phyloP scores from a whole-genome alignment of 2,888 invertebrate species.

The Ceriagrion tenellum region DNA sequence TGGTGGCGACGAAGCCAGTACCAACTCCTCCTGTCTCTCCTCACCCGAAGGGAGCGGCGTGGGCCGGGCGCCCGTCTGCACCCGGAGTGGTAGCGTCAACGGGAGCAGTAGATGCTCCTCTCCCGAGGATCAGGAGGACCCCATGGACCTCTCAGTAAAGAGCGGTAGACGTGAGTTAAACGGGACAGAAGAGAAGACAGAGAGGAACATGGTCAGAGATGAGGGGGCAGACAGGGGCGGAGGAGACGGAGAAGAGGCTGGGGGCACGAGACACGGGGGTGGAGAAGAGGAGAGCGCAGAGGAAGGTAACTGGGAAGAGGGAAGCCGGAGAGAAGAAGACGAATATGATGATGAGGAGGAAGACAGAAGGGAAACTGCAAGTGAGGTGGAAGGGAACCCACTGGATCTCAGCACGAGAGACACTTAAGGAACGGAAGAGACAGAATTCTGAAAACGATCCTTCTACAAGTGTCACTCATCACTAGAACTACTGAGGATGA shows the following conservation, averaged over 20 bases:
- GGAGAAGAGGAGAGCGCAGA: neutral
- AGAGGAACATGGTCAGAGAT: neutral
- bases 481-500: too few species aligned
- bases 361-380: neutral
- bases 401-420: slow-evolving; percentile 51
- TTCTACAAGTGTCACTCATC: too few species aligned
- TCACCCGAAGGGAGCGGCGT: slow-evolving; percentile 22
- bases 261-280: neutral
- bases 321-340: neutral
- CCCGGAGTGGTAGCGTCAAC: neutral
- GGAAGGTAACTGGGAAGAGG: neutral
- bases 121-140: slow-evolving; percentile 70
- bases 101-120: slow-evolving; percentile 30
- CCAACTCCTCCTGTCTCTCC: slow-evolving; percentile 46
- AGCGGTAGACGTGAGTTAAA: neutral
- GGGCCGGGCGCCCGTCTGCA: neutral
- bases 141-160: slow-evolving; percentile 72
- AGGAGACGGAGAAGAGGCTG: neutral
- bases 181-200: neutral
- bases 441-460: too few species aligned
- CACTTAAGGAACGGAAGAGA: neutral
- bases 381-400: slow-evolving; percentile 16
- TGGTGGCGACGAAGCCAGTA: slow-evolving; percentile 31
- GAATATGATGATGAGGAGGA: slow-evolving; percentile 16
- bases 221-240: neutral